Conservation (phyloP, 2,888 invertebrate species). For the Thyatira batis region DNA sequence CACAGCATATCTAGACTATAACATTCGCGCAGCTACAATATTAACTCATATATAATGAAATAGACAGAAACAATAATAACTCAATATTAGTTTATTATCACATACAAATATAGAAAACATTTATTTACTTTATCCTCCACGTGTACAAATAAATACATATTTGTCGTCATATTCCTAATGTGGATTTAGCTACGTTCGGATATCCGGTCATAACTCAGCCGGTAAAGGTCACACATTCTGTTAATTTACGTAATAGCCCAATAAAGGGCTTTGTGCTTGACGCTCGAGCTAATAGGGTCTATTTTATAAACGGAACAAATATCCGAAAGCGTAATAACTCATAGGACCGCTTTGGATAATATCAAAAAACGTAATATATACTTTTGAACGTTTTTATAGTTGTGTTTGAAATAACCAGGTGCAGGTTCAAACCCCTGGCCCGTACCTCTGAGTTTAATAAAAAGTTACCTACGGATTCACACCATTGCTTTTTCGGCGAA, state of each 20-base stretch:
- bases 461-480: too few relatives aligned
- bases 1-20: too few relatives aligned
- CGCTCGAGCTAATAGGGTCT: slow-evolving; percentile 34
- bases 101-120: neutral
- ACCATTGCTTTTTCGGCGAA: too few relatives aligned
- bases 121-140: too few relatives aligned
- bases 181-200: slow-evolving; percentile 26
- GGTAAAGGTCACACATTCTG: slow-evolving; percentile 34
- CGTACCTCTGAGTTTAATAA: too few relatives aligned
- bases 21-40: too few relatives aligned
- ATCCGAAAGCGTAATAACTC: slow-evolving; percentile 27
- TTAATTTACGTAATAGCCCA: slow-evolving; percentile 47
- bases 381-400: neutral
- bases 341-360: slow-evolving; percentile 3
- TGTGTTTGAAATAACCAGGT: neutral
- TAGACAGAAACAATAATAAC: too few relatives aligned
- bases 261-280: slow-evolving; percentile 36
- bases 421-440: too few relatives aligned
- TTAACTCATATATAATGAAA: too few relatives aligned
- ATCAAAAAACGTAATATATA: neutral
- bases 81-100: too few relatives aligned
- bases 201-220: slow-evolving; percentile 10
- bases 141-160: neutral
- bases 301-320: slow-evolving; percentile 43
- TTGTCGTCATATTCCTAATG: slow-evolving; percentile 12